These are phyloP conservation scores for Lordiphosa fenestrarum DNA, from an alignment of 2,888 invertebrate genomes.

Conservation along the genomic window DNA sequence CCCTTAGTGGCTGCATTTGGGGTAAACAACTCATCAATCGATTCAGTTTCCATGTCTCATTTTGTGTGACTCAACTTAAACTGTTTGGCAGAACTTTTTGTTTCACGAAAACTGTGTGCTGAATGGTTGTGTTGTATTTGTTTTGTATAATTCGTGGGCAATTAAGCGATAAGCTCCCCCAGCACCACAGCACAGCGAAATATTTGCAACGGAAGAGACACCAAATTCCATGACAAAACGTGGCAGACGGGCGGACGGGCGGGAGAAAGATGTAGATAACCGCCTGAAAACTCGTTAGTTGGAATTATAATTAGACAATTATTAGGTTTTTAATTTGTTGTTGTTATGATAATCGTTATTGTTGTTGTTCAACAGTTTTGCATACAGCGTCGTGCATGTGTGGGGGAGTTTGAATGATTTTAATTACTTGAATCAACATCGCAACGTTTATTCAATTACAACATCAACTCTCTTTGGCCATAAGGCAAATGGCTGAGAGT, in stretches of 20 bases:
- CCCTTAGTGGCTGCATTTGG: too few species aligned
- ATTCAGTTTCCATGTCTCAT: constrained; percentile 19
- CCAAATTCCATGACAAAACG: constrained; percentile 33
- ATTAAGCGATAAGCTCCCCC: constrained; percentile 63
- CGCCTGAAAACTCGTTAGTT: constrained; percentile 70
- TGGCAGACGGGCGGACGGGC: background rate
- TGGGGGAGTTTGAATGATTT: background rate
- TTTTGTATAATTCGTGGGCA: constrained; percentile 41
- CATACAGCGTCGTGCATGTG: background rate
- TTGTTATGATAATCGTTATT: constrained; percentile 11
- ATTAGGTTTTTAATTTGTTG: constrained; percentile 51
- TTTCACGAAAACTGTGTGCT: constrained; percentile 5
- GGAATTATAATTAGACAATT: constrained; percentile 70
- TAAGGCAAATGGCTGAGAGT: too few species aligned
- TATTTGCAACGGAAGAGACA: constrained; percentile 41
- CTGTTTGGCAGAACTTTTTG: too few species aligned
- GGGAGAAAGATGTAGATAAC: constrained; percentile 51
- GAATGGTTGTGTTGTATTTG: constrained; percentile 15
- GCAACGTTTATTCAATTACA: too few species aligned
- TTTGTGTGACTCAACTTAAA: too few species aligned
- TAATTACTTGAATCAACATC: too few species aligned
- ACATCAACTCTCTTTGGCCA: too few species aligned
- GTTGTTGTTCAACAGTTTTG: constrained; percentile 18
- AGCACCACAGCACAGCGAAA: constrained; percentile 29
- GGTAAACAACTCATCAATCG: too few species aligned